Evolutionary conservation across 2,797 vertebrate species (phyloP), one percentile per base, ranked within the genome.

Genomic region (Jordanella pulchra): DNA sequence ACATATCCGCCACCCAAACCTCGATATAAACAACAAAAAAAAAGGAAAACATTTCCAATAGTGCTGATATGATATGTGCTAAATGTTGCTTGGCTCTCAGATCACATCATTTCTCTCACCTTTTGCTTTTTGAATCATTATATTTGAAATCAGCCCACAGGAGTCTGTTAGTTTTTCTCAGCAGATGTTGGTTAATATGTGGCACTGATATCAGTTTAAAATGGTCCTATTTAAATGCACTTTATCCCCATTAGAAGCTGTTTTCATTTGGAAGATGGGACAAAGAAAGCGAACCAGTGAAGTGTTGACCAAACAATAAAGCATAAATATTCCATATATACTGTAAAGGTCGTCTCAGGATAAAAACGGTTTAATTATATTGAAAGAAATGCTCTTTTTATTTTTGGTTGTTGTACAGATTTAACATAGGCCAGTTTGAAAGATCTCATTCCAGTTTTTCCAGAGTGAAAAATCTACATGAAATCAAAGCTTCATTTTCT

Each of bases 321-420:
- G 72, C 76, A 80, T 66, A 69, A 7, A 23, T 12, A 67, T 58
- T 69, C 18, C 2, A 65, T n/a, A 45, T 48, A 32, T 51, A 47
- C 65, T 35, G 47, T 66, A 69, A 61, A 42, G 28, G 63, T 77
- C 25, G 53, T 81, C 86, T 85, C 87, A 83, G 86, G 83, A 84
- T 81, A 67, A 56, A 73, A 63, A 7, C 60, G 32, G 3, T 3
- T 61, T 18, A 39, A 30, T 28, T 56, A 28, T 9, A 28, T 28
- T 25, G 44, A 25, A 11, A 7, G 54, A 51, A 35, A 7, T 55
- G 0, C 15, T 17, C 65, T 47, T 32, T 12, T 39, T 28, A 27
- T 54, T 45, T 65, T 27, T 23, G 0, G 7, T 21, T 6, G 5
- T 63, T 63, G 35, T 42, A 63, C 5, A 42, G 12, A 63, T 42